phyloP scores from a whole-genome alignment of 2,113 vertebrate species.

The Capricornis sumatraensis region DNA sequence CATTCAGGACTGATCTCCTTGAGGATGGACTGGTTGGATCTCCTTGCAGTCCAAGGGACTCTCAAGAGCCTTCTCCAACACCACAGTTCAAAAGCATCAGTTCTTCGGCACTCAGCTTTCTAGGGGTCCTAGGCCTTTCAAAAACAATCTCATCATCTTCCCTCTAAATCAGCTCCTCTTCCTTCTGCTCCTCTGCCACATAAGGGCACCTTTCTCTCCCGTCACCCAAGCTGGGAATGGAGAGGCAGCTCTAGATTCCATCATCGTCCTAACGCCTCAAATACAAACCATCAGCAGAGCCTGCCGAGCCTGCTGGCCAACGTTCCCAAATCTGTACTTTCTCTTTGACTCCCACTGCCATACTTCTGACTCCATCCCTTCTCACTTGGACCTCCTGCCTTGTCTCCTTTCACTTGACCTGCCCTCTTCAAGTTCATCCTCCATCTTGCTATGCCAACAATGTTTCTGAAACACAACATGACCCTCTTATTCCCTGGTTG shows the following conservation, averaged over 20 bases:
- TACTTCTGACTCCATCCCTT: background rate
- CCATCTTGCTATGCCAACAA: background rate
- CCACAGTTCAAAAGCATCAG: background rate
- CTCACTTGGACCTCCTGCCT: no score
- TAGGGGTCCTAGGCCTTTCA: background rate
- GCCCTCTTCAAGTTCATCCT: background rate
- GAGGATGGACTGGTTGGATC: background rate
- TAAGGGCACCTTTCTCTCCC: background rate
- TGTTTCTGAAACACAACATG: background rate
- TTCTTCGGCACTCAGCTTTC: background rate
- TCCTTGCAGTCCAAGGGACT: background rate
- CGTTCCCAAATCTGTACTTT: background rate
- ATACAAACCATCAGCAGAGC: background rate
- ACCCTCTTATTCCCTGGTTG: background rate
- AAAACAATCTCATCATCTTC: background rate
- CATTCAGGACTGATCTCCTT: background rate
- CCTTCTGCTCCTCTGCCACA: background rate
- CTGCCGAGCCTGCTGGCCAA: background rate
- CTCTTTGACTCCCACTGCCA: background rate
- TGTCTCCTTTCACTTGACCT: background rate
- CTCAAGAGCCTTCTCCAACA: background rate
- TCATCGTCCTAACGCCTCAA: background rate
- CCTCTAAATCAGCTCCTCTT: background rate
- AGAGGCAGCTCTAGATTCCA: background rate
- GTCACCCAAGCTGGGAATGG: background rate